Evolutionary conservation across 2,888 invertebrate genomes (phyloP), one percentile per base, ranked within the genome.

Genomic region (Dugesia japonica): DNA sequence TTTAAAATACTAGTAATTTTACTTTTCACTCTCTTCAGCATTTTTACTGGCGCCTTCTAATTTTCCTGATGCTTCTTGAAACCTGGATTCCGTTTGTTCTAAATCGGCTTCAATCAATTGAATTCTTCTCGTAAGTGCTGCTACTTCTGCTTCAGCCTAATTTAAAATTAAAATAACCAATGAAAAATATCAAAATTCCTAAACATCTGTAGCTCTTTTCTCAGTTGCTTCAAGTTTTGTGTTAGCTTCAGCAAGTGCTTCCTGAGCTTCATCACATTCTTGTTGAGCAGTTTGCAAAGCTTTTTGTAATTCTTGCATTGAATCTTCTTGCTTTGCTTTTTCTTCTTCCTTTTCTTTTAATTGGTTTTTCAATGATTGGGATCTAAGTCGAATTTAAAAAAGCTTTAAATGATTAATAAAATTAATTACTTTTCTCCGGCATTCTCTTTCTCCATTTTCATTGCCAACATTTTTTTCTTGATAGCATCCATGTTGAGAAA

Each of bases 391-490:
- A 56, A 56, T 56, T n/a, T 56, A 9, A 13, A 7, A 13, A 31
- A 31, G n/a, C n/a, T 31, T 31, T 31, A 7, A n/a, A 13, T 56
- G 56, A 4, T 38, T 28, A 26, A 73, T 4, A 4, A 20, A 72
- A 72, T 9, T 20, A 4, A 72, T 72, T 56, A 77, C 77, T 77
- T 72, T 23, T 99, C 98, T 89, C 92, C 90, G 87, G 98, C 98
- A 87, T 95, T 95, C 88, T 99, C 98, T 89, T 98, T 99, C 89
- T 99, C 98, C 89, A 97, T 91, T 92, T 98, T 99, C 98, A 99
- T 98, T 89, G 95, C 94, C 89, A 97, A 95, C 98, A 99, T 99
- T 90, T 99, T 99, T 93, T 99, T 99, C 90, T 99, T 99, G 89
- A 99, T 99, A 89, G 97, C 97, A 90, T 99, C 98, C 98, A 99